A percentile compares a stretch with the other conserved stretches of the same genome.
Conservation (phyloP, 2,113 vertebrate genomes). For the Leucopsar rothschildi region DNA sequence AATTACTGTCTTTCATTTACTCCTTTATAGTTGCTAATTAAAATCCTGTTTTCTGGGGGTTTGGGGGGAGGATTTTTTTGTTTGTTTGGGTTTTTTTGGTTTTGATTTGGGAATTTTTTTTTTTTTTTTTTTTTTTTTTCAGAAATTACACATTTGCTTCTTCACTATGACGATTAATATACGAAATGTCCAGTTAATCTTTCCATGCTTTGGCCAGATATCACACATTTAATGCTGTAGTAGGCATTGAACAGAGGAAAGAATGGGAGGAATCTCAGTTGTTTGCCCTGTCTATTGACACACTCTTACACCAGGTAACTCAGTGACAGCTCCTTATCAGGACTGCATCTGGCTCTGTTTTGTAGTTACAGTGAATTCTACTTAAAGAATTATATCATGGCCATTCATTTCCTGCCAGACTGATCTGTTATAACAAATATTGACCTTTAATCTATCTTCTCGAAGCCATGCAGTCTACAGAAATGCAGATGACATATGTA, state of each 20-base stretch:
- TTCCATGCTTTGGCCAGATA: background rate
- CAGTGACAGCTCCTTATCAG: background rate
- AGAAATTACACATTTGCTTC: background rate
- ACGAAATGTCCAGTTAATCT: background rate
- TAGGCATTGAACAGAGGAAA: background rate
- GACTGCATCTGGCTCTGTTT: background rate
- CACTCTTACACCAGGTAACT: background rate
- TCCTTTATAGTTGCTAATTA: background rate
- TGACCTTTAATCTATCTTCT: background rate
- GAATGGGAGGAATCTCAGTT: background rate
- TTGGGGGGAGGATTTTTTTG: no score
- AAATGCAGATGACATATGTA: background rate
- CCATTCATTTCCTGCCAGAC: background rate
- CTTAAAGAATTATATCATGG: background rate
- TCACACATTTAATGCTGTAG: background rate
- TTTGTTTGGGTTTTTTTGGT: no score
- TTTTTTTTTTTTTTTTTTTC: no score
- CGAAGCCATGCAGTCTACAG: background rate
- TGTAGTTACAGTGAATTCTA: background rate
- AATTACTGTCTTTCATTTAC: background rate
- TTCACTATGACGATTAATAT: background rate
- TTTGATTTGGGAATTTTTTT: no score
- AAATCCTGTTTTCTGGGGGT: background rate
- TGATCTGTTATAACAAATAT: background rate
- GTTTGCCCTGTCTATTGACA: background rate